Conservation (phyloP, 1,140 invertebrate genomes). For the Prorops nasuta region DNA sequence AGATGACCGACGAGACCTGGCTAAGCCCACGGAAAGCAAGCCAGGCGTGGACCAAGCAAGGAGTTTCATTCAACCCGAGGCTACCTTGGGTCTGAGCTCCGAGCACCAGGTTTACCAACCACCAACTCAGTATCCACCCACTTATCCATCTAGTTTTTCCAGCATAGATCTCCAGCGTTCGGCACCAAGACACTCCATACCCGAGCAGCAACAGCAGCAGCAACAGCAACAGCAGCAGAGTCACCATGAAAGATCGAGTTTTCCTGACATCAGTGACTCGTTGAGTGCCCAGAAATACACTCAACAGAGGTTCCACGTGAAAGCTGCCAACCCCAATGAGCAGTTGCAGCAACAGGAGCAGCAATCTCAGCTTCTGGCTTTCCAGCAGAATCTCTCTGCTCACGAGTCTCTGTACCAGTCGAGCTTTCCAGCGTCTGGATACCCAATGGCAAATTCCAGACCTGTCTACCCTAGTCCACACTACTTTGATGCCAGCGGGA, state of each 20-base stretch:
- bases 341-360: conserved; percentile 30
- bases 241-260: conserved; percentile 23
- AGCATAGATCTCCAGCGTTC: conserved; percentile 28
- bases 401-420: conserved; percentile 45
- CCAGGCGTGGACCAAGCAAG: conserved; percentile 35
- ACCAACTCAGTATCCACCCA: conserved; percentile 35
- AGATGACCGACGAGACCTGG: no score
- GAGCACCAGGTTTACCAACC: conserved; percentile 47
- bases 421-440: conserved; percentile 45
- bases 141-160: conserved; percentile 24
- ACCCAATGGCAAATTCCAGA: conserved; percentile 42
- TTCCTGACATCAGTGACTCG: conserved; percentile 24
- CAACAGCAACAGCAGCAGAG: conserved; percentile 8
- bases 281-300: conserved; percentile 31
- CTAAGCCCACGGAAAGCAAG: conserved; percentile 37
- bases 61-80: conserved; percentile 35
- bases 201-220: conserved; percentile 26
- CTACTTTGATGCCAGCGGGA: conserved; percentile 45
- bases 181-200: conserved; percentile 22
- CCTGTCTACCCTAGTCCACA: conserved; percentile 46
- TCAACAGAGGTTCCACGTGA: conserved; percentile 30
- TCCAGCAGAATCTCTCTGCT: conserved; percentile 39
- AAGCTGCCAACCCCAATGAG: conserved; percentile 13
- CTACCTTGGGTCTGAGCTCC: conserved; percentile 27
- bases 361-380: conserved; percentile 32